phyloP scores from a whole-genome alignment of 2,888 invertebrate species.

The Rapana venosa region DNA sequence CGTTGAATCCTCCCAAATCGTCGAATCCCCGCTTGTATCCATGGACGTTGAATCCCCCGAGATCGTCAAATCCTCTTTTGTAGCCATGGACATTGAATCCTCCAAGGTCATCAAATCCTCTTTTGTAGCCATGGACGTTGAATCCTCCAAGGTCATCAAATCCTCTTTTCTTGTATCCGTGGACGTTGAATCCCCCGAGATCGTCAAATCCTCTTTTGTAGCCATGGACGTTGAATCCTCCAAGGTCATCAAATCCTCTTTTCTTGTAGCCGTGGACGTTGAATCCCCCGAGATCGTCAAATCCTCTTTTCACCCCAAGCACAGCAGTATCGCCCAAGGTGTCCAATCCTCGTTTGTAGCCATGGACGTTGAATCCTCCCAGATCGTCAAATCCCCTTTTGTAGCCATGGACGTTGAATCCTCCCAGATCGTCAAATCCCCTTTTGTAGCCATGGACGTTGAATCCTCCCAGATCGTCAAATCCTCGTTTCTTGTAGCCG shows the following conservation, averaged over 20 bases:
- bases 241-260: constrained; percentile 41
- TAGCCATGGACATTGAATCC: constrained; percentile 31
- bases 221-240: constrained; percentile 39
- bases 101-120: constrained; percentile 19
- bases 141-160: constrained; percentile 35
- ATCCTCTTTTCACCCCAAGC: constrained; percentile 28
- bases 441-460: constrained; percentile 38
- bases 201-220: constrained; percentile 40
- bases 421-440: constrained; percentile 41
- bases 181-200: constrained; percentile 36
- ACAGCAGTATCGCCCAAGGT: constrained; percentile 28
- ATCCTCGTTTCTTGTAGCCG: constrained; percentile 32
- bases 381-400: constrained; percentile 40
- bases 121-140: constrained; percentile 35
- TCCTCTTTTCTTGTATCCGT: constrained; percentile 36
- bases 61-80: constrained; percentile 39
- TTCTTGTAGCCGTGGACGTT: constrained; percentile 30
- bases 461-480: constrained; percentile 37
- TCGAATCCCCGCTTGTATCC: constrained; percentile 38
- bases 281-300: constrained; percentile 4
- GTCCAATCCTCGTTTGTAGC: constrained; percentile 36
- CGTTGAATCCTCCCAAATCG: constrained; percentile 34
- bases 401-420: constrained; percentile 40
- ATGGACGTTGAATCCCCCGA: constrained; percentile 40
- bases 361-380: constrained; percentile 36